These are phyloP conservation scores for Eolophus roseicapilla DNA, from an alignment of 2,113 vertebrate genomes.

Conservation along the genomic window DNA sequence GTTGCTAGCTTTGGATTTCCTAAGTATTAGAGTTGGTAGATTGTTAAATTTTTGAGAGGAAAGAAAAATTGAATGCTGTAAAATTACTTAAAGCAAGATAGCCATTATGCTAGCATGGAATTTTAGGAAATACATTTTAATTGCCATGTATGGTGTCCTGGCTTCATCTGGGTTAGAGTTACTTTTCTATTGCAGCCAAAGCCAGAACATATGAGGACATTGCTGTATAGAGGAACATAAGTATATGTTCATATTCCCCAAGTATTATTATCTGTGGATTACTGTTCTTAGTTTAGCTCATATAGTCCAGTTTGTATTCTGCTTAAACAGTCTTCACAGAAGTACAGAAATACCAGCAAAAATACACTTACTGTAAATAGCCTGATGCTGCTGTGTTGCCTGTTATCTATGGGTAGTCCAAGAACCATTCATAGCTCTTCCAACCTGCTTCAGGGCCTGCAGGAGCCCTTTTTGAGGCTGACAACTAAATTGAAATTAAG, in stretches of 20 bases:
- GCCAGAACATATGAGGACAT: neutral
- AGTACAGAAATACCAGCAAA: neutral
- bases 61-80: neutral
- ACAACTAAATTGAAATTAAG: neutral
- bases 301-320: neutral
- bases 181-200: too few relatives aligned
- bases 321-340: neutral
- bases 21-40: neutral
- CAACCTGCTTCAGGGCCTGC: neutral
- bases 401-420: neutral
- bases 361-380: neutral
- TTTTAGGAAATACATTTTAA: neutral
- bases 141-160: neutral
- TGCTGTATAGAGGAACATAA: neutral
- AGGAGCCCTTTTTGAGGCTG: neutral
- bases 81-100: neutral
- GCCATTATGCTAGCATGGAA: neutral
- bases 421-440: neutral
- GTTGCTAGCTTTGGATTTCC: neutral
- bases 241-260: neutral
- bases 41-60: neutral
- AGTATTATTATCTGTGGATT: neutral
- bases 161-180: too few relatives aligned
- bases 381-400: neutral
- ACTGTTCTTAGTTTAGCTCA: neutral